Evolutionary conservation across 2,797 vertebrate species (phyloP).

Genomic region (Myripristis jacobus): DNA sequence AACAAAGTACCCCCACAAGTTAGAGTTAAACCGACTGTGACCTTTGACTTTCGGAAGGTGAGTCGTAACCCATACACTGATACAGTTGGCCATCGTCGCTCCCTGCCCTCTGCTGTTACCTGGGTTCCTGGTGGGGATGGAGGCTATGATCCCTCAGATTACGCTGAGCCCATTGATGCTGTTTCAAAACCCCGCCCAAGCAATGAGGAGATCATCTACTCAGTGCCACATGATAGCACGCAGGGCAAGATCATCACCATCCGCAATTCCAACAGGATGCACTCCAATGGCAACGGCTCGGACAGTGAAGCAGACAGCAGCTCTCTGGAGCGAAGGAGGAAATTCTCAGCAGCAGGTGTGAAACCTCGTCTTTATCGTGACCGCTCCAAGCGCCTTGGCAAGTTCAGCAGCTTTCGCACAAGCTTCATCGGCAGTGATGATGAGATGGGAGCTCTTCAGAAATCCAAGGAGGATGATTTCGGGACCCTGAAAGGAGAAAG

Average conservation of each 20-base stretch:
- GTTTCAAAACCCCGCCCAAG: constrained; percentile 92
- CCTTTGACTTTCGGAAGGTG: constrained; percentile 90
- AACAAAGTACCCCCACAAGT: constrained; percentile 92
- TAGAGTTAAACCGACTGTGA: constrained; percentile 91
- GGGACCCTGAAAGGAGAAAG: constrained; percentile 90
- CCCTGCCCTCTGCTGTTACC: constrained; percentile 87
- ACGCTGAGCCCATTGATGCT: constrained; percentile 95
- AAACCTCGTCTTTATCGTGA: constrained; percentile 94
- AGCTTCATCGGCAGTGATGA: constrained; percentile 96
- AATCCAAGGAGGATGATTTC: constrained; percentile 92
- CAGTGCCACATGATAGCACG: constrained; percentile 97
- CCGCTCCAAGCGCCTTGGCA: constrained; percentile 90
- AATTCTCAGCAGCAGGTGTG: constrained; percentile 87
- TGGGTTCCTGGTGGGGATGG: constrained; percentile 91
- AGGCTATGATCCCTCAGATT: constrained; percentile 95
- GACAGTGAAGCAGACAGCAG: constrained; percentile 97
- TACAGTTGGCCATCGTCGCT: constrained; percentile 89
- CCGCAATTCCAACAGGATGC: constrained; percentile 93
- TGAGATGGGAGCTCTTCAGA: constrained; percentile 89
- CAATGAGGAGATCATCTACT: constrained; percentile 98
- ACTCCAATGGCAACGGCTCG: constrained; percentile 95
- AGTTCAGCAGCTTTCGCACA: constrained; percentile 93
- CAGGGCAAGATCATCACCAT: constrained; percentile 99
- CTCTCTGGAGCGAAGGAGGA: constrained; percentile 91
- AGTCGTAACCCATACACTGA: constrained; percentile 89